phyloP scores from a whole-genome alignment of 2,888 invertebrate species.

The Catotricha subobsoleta region DNA sequence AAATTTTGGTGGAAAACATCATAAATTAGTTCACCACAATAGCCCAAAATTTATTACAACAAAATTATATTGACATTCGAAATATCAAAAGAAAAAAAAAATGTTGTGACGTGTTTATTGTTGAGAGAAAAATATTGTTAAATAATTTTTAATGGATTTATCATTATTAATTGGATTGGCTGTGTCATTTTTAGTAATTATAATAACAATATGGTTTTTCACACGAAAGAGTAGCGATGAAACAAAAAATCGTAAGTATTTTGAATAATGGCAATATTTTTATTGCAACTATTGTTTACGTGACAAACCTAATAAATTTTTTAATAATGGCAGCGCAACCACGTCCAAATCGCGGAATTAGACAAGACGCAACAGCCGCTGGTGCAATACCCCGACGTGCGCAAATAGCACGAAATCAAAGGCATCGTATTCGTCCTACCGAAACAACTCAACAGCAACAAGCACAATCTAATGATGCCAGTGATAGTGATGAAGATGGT shows the following conservation, averaged over 20 bases:
- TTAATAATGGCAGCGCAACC: neutral
- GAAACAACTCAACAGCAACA: constrained; percentile 19
- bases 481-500: constrained; percentile 35
- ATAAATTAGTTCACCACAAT: too few relatives aligned
- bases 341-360: neutral
- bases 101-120: constrained; percentile 4
- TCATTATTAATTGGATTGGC: constrained; percentile 30
- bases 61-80: too few relatives aligned
- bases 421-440: constrained; percentile 26
- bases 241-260: constrained; percentile 12
- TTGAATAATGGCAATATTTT: constrained; percentile 5
- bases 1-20: too few relatives aligned
- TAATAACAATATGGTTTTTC: constrained; percentile 26
- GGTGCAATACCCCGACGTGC: constrained; percentile 39
- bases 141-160: constrained; percentile 28
- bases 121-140: neutral
- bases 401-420: constrained; percentile 53
- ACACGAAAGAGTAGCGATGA: constrained; percentile 16
- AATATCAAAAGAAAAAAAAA: too few relatives aligned
- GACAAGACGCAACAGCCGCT: constrained; percentile 6
- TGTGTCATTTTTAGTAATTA: constrained; percentile 24
- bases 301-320: neutral
- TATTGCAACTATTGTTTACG: neutral
- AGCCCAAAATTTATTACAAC: too few relatives aligned
- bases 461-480: constrained; percentile 27